A percentile compares a stretch with the other conserved stretches of the same genome.
phyloP scores from a whole-genome alignment of 2,888 invertebrate species.

The Drosophila paranaensis region DNA sequence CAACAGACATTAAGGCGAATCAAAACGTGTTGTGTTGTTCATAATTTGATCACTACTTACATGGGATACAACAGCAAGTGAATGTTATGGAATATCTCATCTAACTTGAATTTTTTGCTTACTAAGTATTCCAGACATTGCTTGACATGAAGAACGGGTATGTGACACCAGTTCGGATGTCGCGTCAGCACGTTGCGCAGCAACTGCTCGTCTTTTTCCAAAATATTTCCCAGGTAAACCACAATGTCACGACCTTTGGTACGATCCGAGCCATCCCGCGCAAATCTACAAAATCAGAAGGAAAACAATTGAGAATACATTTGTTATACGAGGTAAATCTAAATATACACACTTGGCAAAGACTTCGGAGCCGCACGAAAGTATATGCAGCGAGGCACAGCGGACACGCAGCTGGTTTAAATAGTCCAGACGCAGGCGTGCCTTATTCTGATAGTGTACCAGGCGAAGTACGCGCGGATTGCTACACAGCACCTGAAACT shows the following conservation, averaged over 20 bases:
- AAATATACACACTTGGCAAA: conserved; percentile 84
- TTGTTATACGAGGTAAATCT: conserved; percentile 10
- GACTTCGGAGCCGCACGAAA: conserved; percentile 83
- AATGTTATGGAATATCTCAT: conserved; percentile 87
- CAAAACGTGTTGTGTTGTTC: background rate
- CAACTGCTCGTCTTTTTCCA: conserved; percentile 73
- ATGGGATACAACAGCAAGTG: conserved; percentile 89
- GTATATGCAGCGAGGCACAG: conserved; percentile 85
- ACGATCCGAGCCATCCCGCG: conserved; percentile 86
- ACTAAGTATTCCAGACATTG: conserved; percentile 87
- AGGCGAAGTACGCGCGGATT: conserved; percentile 87
- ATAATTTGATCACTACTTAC: conserved; percentile 84
- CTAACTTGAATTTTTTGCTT: conserved; percentile 85
- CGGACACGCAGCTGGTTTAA: conserved; percentile 85
- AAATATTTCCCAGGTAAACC: conserved; percentile 83
- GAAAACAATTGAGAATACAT: background rate
- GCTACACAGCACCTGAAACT: conserved; percentile 87
- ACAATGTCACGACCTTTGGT: conserved; percentile 85
- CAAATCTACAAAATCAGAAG: conserved; percentile 83
- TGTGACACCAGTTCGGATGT: conserved; percentile 89
- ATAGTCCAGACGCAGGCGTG: conserved; percentile 85
- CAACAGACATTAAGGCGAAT: background rate
- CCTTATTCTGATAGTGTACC: conserved; percentile 85
- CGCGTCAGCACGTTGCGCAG: conserved; percentile 85
- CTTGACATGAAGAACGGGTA: conserved; percentile 87